Conservation (phyloP, 2,888 invertebrate species). For the Callyntrura guangdongensis region DNA sequence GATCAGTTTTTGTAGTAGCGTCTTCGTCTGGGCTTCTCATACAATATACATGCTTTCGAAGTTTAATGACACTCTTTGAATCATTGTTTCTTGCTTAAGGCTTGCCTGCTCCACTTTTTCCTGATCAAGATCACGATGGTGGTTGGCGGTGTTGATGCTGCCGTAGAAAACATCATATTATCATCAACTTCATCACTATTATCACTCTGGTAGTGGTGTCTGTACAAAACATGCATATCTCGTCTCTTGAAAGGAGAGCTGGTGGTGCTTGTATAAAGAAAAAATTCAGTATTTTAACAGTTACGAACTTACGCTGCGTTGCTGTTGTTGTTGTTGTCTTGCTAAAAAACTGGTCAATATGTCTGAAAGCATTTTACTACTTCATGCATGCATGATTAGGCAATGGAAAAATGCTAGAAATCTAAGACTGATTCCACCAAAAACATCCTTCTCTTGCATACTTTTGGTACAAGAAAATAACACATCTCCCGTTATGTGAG, state of each 20-base stretch:
- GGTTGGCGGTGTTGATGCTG: slow-evolving; percentile 21
- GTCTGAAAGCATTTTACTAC: slow-evolving; percentile 42
- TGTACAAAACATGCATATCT: background rate
- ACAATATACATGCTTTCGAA: slow-evolving; percentile 73
- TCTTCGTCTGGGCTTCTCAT: slow-evolving; percentile 58
- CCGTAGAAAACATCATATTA: slow-evolving; percentile 31
- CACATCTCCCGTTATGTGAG: slow-evolving; percentile 16
- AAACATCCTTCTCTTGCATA: background rate
- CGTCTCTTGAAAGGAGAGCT: background rate
- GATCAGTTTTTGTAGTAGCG: slow-evolving; percentile 35
- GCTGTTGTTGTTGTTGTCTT: slow-evolving; percentile 19
- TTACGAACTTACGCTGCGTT: background rate
- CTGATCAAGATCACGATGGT: slow-evolving; percentile 57
- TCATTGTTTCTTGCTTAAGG: slow-evolving; percentile 67
- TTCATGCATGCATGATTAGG: slow-evolving; percentile 38
- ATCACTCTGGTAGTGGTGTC: slow-evolving; percentile 11
- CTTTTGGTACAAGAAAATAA: background rate
- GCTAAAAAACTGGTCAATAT: slow-evolving; percentile 42
- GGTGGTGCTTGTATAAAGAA: slow-evolving; percentile 10
- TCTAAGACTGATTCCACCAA: background rate
- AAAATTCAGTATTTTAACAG: slow-evolving; percentile 32
- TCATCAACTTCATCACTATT: slow-evolving; percentile 32
- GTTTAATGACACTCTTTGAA: slow-evolving; percentile 78
- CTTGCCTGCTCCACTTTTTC: slow-evolving; percentile 60
- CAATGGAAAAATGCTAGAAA: slow-evolving; percentile 31